Evolutionary conservation across 1,140 invertebrate genomes (phyloP).

Genomic region (Saccostrea echinata): DNA sequence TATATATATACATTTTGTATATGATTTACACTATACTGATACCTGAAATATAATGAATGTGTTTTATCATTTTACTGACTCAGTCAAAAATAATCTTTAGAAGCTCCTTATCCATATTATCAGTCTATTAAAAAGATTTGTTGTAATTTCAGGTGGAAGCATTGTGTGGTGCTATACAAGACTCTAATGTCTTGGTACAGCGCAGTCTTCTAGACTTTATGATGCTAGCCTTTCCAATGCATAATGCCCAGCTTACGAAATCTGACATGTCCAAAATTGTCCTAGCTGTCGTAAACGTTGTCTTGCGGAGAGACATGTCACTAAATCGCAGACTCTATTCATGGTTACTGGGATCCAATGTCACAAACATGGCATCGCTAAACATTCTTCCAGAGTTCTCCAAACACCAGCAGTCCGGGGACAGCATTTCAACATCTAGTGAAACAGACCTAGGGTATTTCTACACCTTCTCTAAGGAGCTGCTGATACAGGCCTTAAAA

Average conservation of each 20-base stretch:
- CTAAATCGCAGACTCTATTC: constrained; percentile 92
- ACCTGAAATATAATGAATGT: no score
- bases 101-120: background rate
- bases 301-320: constrained; percentile 94
- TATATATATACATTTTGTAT: no score
- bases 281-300: constrained; percentile 89
- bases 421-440: constrained; percentile 66
- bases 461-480: constrained; percentile 86
- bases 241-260: constrained; percentile 88
- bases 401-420: constrained; percentile 52
- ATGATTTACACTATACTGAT: no score
- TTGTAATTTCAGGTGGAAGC: constrained; percentile 82
- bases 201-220: constrained; percentile 92
- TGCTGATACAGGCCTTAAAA: constrained; percentile 81
- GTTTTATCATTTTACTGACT: no score
- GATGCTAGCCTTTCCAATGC: constrained; percentile 91
- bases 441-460: constrained; percentile 84
- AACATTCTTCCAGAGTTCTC: constrained; percentile 47
- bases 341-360: constrained; percentile 89
- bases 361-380: constrained; percentile 57
- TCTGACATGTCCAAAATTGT: constrained; percentile 89
- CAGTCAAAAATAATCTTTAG: no score
- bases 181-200: constrained; percentile 91
- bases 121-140: background rate
- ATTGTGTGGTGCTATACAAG: constrained; percentile 88